Evolutionary conservation across 2,113 vertebrate species (phyloP).

Genomic region (Ceratotherium simum): DNA sequence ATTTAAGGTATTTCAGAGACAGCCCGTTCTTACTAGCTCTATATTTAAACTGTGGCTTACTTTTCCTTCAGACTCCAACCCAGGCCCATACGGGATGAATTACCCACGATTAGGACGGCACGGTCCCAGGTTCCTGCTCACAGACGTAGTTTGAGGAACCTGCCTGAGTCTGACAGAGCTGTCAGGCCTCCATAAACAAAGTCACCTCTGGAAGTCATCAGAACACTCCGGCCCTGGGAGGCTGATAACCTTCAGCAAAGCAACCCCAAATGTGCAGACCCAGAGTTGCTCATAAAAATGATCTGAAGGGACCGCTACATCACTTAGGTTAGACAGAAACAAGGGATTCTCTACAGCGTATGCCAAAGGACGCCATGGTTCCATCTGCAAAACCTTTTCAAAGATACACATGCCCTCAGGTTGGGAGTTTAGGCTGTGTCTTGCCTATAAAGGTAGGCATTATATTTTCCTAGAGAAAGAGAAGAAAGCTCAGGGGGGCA

Average conservation of each 20-base stretch:
- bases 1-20: background rate
- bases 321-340: background rate
- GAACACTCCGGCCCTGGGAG: background rate
- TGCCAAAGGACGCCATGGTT: background rate
- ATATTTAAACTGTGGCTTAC: background rate
- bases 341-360: background rate
- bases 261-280: background rate
- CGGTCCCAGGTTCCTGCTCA: background rate
- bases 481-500: background rate
- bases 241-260: background rate
- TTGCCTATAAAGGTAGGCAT: background rate
- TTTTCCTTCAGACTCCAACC: background rate
- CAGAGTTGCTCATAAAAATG: background rate
- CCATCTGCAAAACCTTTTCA: background rate
- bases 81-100: background rate
- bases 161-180: background rate
- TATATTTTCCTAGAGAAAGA: background rate
- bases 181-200: background rate
- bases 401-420: fast-evolving
- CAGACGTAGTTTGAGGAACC: background rate
- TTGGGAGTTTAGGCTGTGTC: background rate
- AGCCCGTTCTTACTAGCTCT: background rate
- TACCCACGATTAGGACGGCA: fast-evolving
- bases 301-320: background rate
- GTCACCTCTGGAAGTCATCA: background rate